Evolutionary conservation across 2,888 invertebrate species (phyloP).

Genomic region (Xestia c-nigrum): DNA sequence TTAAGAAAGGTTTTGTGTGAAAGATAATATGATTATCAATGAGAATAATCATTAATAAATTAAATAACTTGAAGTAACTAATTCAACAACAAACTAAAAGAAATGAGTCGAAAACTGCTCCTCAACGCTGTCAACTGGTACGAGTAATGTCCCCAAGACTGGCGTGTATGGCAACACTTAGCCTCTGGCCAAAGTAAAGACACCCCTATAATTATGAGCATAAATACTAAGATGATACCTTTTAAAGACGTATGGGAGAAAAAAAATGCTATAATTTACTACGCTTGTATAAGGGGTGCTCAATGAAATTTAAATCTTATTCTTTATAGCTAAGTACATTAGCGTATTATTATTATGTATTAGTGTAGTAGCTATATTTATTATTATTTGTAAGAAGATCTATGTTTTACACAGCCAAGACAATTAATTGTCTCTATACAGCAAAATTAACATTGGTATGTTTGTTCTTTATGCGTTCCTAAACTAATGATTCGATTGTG

Average conservation of each 20-base stretch:
- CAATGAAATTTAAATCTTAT: not conserved
- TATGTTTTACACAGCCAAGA: not conserved
- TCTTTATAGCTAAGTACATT: too few relatives aligned
- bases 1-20: not conserved
- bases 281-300: not conserved
- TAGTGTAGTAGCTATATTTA: too few relatives aligned
- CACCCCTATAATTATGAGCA: not conserved
- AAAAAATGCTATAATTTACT: not conserved
- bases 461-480: too few relatives aligned
- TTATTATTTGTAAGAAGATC: not conserved
- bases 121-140: not conserved
- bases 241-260: not conserved
- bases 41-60: not conserved
- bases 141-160: not conserved
- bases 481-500: too few relatives aligned
- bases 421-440: too few relatives aligned
- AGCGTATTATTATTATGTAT: too few relatives aligned
- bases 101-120: not conserved
- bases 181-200: not conserved
- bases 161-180: not conserved
- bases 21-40: not conserved
- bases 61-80: not conserved
- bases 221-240: not conserved
- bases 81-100: not conserved
- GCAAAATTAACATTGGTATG: too few relatives aligned